Evolutionary conservation across 2,113 vertebrate species (phyloP).

Genomic region (Pedetes capensis): DNA sequence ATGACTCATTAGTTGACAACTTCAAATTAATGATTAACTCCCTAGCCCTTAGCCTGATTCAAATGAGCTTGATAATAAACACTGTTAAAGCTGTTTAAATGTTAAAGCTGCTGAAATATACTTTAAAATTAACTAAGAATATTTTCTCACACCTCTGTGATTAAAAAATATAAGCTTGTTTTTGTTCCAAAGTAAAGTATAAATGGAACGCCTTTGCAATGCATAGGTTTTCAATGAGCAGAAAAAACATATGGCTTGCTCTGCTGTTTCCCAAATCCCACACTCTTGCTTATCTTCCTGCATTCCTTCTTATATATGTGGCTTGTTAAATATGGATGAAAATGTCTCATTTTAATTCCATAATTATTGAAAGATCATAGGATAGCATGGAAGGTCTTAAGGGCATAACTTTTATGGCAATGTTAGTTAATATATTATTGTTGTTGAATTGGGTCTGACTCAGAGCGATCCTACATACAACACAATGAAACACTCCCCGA

Average conservation of each 20-base stretch:
- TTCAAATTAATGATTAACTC: slow-evolving; percentile 57
- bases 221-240: slow-evolving; percentile 49
- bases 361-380: slow-evolving; percentile 18
- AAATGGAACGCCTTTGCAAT: not conserved
- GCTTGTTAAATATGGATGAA: slow-evolving; percentile 32
- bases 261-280: not conserved
- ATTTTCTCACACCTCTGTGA: slow-evolving; percentile 48
- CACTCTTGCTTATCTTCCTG: not conserved
- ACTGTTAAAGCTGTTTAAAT: slow-evolving; percentile 8
- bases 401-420: not conserved
- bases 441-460: too few species aligned
- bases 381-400: not conserved
- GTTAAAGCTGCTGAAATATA: slow-evolving; percentile 47
- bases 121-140: slow-evolving; percentile 64
- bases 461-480: too few species aligned
- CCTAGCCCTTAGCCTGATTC: not conserved
- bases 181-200: slow-evolving; percentile 46
- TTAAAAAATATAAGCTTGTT: slow-evolving; percentile 56
- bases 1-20: slow-evolving; percentile 37
- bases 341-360: slow-evolving; percentile 22
- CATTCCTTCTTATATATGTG: not conserved
- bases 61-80: slow-evolving; percentile 52
- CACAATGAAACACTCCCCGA: too few species aligned
- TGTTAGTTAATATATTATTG: too few species aligned
- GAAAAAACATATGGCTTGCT: slow-evolving; percentile 24